Conservation (phyloP, 2,888 invertebrate species). For the Eumerus sabulonum region DNA sequence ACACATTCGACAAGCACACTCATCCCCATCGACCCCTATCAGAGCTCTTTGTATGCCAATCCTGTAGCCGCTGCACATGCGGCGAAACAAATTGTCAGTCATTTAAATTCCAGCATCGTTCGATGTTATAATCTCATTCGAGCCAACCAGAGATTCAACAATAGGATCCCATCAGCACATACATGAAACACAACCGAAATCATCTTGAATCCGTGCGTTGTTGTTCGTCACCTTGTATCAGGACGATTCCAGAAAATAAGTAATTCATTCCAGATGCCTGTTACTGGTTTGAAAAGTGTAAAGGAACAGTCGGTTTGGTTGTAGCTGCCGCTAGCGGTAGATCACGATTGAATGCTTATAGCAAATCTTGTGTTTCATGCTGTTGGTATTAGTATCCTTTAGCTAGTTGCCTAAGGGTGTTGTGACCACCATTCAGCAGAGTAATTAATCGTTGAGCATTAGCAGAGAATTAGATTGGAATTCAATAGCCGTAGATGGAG, state of each 20-base stretch:
- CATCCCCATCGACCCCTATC: slow-evolving; percentile 2
- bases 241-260: too few species aligned
- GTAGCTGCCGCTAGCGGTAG: slow-evolving; percentile 5
- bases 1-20: slow-evolving; percentile 44
- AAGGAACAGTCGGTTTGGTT: slow-evolving; percentile 2
- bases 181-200: slow-evolving; percentile 11
- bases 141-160: slow-evolving; percentile 29
- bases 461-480: too few species aligned
- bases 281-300: slow-evolving; percentile 22
- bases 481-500: too few species aligned
- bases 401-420: neutral
- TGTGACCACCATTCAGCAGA: too few species aligned
- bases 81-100: slow-evolving; percentile 41
- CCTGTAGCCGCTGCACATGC: slow-evolving; percentile 48
- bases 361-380: neutral
- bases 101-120: slow-evolving; percentile 53
- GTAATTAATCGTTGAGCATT: too few species aligned
- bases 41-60: slow-evolving; percentile 45
- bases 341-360: slow-evolving; percentile 28
- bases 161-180: neutral
- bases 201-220: slow-evolving; percentile 8
- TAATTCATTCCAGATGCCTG: slow-evolving; percentile 3
- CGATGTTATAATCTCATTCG: slow-evolving; percentile 44
- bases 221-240: neutral
- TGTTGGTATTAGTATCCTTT: slow-evolving; percentile 7